Base-by-base conservation (phyloP, 1,140 invertebrate genomes). In the Zophobas atratus region DNA sequence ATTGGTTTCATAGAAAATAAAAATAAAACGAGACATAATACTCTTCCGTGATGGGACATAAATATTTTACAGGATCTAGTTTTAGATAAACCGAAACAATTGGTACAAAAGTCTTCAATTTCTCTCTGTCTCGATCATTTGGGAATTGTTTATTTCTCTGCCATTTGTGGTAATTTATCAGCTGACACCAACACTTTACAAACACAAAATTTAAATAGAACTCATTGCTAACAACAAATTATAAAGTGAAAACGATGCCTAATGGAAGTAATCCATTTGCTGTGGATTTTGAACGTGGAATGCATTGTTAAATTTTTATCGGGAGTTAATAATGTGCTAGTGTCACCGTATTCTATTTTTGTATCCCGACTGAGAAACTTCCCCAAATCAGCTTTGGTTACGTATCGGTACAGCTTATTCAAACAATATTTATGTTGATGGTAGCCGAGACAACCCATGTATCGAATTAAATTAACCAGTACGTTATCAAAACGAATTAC, bases 401-500 rank as follows among this genome's bases (percentile, higher is more conserved):
- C 33, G 49, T 6, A 51, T 51, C 49, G 6, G 55, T 56, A 33
- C 1, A 33, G 33, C 35, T 36, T 6, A 39, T 63, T 38, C 8
- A 63, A 63, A 60, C 20, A 43, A 67, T 67, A 41, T 67, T 43
- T 5, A 55, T 20, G 20, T 20, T 51, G 49, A 20, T 20, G 49
- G 3, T 46, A 46, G 43, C 3, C 6, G n/a, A 20, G 49, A 5
- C 6, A 78, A 78, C 73, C 63, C 57, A 60, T 57, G 76, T 35
- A 72, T 57, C 80, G 73, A 79, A 77, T 78, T 63, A 46, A 38
- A 74, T 77, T 75, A 53, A 60, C 74, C 63, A 32, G 60, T 71
- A 81, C 70, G 79, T 82, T 82, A 82, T 82, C 81, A 77, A 20
- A 20, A 76, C 79, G 79, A 82, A 79, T 81, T 81, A 79, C 75